Evolutionary conservation across 2,888 invertebrate species (phyloP).

Genomic region (Phengaris alcon): DNA sequence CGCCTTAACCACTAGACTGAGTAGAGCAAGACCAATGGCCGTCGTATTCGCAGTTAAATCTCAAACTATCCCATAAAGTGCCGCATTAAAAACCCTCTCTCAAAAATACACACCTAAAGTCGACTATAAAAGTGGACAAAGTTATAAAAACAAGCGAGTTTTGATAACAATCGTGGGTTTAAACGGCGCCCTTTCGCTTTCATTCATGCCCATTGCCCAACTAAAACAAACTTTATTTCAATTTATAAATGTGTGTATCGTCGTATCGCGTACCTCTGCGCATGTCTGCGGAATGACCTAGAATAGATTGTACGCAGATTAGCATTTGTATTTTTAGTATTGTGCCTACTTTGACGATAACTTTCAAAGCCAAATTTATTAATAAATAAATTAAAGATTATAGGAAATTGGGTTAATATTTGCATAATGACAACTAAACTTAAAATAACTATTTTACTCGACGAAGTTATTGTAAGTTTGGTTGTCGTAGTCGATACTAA

Average conservation of each 20-base stretch:
- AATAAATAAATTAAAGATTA: too few species aligned
- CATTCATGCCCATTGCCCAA: constrained; percentile 75
- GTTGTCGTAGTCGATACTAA: too few species aligned
- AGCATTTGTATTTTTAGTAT: constrained; percentile 34
- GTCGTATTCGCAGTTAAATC: not conserved
- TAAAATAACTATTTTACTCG: too few species aligned
- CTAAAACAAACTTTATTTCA: constrained; percentile 79
- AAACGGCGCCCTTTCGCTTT: constrained; percentile 64
- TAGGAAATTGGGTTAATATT: too few species aligned
- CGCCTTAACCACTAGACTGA: not conserved
- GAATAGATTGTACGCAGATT: constrained; percentile 43
- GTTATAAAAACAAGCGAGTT: constrained; percentile 48
- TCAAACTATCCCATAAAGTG: not conserved
- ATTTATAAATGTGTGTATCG: constrained; percentile 69
- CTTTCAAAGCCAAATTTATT: constrained; percentile 37
- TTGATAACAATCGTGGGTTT: constrained; percentile 60
- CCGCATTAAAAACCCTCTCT: not conserved
- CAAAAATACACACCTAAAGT: constrained; percentile 8
- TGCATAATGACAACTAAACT: too few species aligned
- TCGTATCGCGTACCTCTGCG: constrained; percentile 52
- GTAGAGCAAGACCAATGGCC: not conserved
- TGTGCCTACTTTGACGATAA: constrained; percentile 33
- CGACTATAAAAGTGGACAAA: constrained; percentile 31
- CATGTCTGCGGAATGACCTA: constrained; percentile 66
- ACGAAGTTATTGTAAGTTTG: too few species aligned